Evolutionary conservation across 2,888 invertebrate genomes (phyloP).

Genomic region (Strigamia maritima): DNA sequence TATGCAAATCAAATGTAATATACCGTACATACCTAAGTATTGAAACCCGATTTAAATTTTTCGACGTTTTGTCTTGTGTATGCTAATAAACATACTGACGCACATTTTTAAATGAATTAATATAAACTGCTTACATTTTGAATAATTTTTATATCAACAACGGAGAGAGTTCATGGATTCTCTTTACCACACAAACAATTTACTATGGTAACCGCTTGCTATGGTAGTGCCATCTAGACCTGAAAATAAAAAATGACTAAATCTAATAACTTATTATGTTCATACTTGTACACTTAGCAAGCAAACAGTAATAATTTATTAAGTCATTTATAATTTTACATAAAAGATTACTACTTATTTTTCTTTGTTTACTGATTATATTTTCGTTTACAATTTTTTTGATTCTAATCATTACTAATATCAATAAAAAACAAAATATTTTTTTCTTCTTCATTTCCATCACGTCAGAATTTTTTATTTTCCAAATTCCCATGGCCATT

Average conservation of each 20-base stretch:
- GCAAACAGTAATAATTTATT: background rate
- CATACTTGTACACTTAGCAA: background rate
- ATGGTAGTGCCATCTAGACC: background rate
- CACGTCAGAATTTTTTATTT: background rate
- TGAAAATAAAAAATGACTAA: background rate
- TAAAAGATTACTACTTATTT: background rate
- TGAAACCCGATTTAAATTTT: background rate
- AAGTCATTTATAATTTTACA: background rate
- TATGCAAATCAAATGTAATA: too few species aligned
- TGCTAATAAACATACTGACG: background rate
- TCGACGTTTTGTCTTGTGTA: background rate
- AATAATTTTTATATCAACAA: background rate
- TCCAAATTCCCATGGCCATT: conserved; percentile 20
- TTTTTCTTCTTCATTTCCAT: background rate
- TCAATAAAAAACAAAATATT: background rate
- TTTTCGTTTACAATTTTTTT: background rate
- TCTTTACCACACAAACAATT: background rate
- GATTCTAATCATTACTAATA: background rate
- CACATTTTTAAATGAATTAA: too few species aligned
- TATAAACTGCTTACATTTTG: background rate
- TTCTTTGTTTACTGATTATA: background rate
- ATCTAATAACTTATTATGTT: too few species aligned
- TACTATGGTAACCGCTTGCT: background rate
- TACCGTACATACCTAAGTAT: too few species aligned
- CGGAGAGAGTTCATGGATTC: background rate